Conservation (phyloP, 2,797 vertebrate genomes). For the Garrulus glandarius region DNA sequence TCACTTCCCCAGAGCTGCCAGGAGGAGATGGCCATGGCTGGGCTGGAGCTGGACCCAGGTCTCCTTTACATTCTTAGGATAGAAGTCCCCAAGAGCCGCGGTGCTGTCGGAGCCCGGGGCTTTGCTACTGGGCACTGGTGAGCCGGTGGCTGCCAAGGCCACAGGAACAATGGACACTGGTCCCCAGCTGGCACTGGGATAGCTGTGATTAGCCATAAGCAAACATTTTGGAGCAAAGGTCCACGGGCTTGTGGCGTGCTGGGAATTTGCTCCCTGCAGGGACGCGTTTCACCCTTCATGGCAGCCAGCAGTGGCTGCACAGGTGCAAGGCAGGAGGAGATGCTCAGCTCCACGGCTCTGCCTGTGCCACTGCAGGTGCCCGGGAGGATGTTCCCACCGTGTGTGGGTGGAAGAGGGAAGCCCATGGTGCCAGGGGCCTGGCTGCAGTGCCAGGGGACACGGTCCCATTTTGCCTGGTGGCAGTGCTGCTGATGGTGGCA, state of each 20-base stretch:
- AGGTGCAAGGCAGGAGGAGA: not conserved
- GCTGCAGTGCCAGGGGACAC: not conserved
- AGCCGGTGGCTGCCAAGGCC: accelerated
- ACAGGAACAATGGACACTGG: accelerated
- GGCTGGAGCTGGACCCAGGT: not conserved
- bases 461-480: not conserved
- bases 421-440: not conserved
- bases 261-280: not conserved
- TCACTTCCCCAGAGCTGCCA: not conserved
- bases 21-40: not conserved
- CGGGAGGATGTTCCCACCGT: not conserved
- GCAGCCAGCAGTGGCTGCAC: not conserved
- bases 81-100: accelerated
- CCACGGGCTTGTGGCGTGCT: accelerated
- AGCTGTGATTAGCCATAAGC: not conserved
- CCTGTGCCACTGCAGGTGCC: not conserved
- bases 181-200: not conserved
- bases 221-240: not conserved
- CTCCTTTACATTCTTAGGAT: not conserved
- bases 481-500: not conserved
- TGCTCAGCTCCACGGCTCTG: not conserved
- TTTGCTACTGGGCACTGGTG: accelerated
- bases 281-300: not conserved
- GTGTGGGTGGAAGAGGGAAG: not conserved
- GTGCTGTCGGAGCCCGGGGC: accelerated